These are phyloP conservation scores for Anolis sagrei DNA, from an alignment of 2,113 vertebrate species.

Conservation along the genomic window DNA sequence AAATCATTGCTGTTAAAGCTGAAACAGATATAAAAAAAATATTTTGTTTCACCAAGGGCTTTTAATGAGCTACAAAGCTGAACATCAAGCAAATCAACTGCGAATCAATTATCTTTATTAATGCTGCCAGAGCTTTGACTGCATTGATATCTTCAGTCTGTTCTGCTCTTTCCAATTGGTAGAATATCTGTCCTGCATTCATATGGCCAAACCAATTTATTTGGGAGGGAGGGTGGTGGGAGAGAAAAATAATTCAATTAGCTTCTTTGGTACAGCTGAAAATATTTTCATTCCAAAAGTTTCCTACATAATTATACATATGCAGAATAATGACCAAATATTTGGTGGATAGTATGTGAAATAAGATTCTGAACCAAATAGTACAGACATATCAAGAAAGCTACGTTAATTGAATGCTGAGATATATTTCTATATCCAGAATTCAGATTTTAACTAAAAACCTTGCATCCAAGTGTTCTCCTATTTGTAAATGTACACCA, in stretches of 20 bases:
- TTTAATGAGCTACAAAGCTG: conserved; percentile 19
- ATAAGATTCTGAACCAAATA: not conserved
- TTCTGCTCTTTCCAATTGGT: not conserved
- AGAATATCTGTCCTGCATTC: not conserved
- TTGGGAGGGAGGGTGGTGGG: no score
- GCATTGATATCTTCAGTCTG: not conserved
- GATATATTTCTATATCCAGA: not conserved
- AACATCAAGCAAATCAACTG: conserved; percentile 38
- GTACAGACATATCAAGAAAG: not conserved
- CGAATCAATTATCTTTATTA: conserved; percentile 41
- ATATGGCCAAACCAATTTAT: not conserved
- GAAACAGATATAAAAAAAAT: conserved; percentile 33
- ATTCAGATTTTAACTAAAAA: not conserved
- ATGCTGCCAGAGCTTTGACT: conserved; percentile 20
- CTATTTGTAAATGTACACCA: not conserved
- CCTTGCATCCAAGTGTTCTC: not conserved
- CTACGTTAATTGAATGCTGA: not conserved
- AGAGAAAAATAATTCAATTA: not conserved
- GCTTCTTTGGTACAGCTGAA: not conserved
- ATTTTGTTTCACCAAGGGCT: conserved; percentile 45
- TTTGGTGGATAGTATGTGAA: not conserved
- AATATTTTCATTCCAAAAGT: not conserved
- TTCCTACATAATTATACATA: not conserved
- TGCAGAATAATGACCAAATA: not conserved
- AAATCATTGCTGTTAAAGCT: conserved; percentile 26